Percentiles rank a stretch among this genome's conserved stretches.
Evolutionary conservation across 2,113 vertebrate species (phyloP).

Genomic region (Chlorodrepanis virens): DNA sequence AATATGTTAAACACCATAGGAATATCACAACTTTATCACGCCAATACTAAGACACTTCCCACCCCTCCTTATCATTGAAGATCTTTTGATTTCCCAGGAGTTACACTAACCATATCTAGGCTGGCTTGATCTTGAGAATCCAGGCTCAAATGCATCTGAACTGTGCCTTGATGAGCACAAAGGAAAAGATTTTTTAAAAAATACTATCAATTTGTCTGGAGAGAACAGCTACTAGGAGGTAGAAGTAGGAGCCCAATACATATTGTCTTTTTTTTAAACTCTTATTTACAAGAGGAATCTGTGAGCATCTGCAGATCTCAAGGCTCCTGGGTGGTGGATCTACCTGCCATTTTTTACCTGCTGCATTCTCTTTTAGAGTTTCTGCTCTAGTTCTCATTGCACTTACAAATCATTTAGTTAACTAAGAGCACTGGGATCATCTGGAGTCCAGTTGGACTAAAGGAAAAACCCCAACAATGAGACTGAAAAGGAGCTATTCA

Average conservation of each 20-base stretch:
- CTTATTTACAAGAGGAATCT: not conserved
- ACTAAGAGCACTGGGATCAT: not conserved
- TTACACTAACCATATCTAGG: not conserved
- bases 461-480: not conserved
- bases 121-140: not conserved
- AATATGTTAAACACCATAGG: not conserved
- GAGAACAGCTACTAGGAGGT: not conserved
- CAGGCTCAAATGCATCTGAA: not conserved
- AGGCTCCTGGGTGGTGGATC: not conserved
- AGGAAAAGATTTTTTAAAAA: fast-evolving
- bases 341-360: not conserved
- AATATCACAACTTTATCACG: not conserved
- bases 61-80: not conserved
- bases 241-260: not conserved
- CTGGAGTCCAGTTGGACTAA: not conserved
- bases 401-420: not conserved
- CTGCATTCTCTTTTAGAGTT: not conserved
- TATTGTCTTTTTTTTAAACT: too few species aligned
- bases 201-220: not conserved
- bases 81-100: not conserved
- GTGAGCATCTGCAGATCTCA: not conserved
- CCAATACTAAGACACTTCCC: not conserved
- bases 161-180: not conserved
- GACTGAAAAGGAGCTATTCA: not conserved
- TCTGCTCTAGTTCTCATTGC: not conserved